A percentile compares a stretch with the other conserved stretches of the same genome.
Evolutionary conservation across 2,797 vertebrate genomes (phyloP).

Genomic region (Gobionotothen gibberifrons): DNA sequence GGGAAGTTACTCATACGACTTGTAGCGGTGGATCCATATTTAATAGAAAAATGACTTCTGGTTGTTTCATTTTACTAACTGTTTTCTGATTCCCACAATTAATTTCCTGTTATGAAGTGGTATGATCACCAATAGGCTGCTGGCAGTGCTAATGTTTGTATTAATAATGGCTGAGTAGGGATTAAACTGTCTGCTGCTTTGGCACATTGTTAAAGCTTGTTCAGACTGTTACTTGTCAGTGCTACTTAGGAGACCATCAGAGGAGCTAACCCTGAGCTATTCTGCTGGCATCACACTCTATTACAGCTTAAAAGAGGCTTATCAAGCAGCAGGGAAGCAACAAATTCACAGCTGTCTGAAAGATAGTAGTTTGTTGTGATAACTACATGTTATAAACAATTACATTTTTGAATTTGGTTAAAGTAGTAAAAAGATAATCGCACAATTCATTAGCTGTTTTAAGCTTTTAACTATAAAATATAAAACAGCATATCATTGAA

Average conservation of each 20-base stretch:
- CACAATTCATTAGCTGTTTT: background rate
- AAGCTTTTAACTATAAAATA: slow-evolving; percentile 6
- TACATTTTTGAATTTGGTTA: background rate
- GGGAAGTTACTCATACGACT: slow-evolving; percentile 66
- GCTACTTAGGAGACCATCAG: slow-evolving; percentile 1
- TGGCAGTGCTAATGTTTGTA: slow-evolving; percentile 28
- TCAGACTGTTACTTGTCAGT: slow-evolving; percentile 9
- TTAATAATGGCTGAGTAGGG: slow-evolving; percentile 9
- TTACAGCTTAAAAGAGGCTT: background rate
- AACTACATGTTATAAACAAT: background rate
- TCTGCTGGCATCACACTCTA: background rate
- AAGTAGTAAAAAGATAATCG: background rate
- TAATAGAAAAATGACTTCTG: slow-evolving; percentile 39
- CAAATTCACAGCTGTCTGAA: background rate
- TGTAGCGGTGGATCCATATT: slow-evolving; percentile 42
- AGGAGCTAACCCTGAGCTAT: slow-evolving; percentile 1
- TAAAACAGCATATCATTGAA: background rate
- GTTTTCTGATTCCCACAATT: background rate
- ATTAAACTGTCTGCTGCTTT: slow-evolving; percentile 33
- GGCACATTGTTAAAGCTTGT: background rate
- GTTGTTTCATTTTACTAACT: slow-evolving; percentile 14
- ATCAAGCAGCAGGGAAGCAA: background rate
- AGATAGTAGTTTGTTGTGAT: slow-evolving; percentile 1
- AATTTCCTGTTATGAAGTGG: slow-evolving; percentile 7
- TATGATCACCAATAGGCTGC: slow-evolving; percentile 17